Conservation (phyloP, 2,888 invertebrate species). For the Zygogramma bicolorata region DNA sequence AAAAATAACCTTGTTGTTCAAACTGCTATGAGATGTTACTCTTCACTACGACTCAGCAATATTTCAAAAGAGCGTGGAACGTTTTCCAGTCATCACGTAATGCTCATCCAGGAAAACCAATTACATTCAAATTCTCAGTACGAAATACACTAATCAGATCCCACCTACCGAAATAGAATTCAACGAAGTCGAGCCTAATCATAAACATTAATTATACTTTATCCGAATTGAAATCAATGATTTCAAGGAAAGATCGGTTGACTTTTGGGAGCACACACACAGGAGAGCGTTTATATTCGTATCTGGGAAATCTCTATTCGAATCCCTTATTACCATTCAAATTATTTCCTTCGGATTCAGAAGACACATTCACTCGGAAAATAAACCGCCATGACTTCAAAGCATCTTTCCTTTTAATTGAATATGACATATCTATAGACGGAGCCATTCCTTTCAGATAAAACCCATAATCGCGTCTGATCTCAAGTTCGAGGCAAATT, state of each 20-base stretch:
- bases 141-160: background rate
- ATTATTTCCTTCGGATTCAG: slow-evolving; percentile 27
- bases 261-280: slow-evolving; percentile 19
- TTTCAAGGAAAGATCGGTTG: slow-evolving; percentile 36
- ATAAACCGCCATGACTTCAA: slow-evolving; percentile 45
- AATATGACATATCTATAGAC: slow-evolving; percentile 47
- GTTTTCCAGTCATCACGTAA: background rate
- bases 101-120: background rate
- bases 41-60: too few relatives aligned
- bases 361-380: slow-evolving; percentile 44
- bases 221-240: slow-evolving; percentile 45
- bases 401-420: slow-evolving; percentile 47
- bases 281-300: slow-evolving; percentile 35
- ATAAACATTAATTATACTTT: slow-evolving; percentile 45
- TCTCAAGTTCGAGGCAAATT: slow-evolving; percentile 34
- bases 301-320: slow-evolving; percentile 43
- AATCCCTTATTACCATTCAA: slow-evolving; percentile 47
- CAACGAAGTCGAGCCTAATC: slow-evolving; percentile 15
- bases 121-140: background rate
- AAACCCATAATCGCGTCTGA: slow-evolving; percentile 39
- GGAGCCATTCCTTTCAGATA: slow-evolving; percentile 35
- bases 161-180: slow-evolving; percentile 2
- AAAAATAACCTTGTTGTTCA: too few relatives aligned
- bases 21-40: too few relatives aligned
- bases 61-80: too few relatives aligned